Evolutionary conservation across 2,113 vertebrate species (phyloP), one percentile per base, ranked within the genome.

Genomic region (Elanus axillaris): DNA sequence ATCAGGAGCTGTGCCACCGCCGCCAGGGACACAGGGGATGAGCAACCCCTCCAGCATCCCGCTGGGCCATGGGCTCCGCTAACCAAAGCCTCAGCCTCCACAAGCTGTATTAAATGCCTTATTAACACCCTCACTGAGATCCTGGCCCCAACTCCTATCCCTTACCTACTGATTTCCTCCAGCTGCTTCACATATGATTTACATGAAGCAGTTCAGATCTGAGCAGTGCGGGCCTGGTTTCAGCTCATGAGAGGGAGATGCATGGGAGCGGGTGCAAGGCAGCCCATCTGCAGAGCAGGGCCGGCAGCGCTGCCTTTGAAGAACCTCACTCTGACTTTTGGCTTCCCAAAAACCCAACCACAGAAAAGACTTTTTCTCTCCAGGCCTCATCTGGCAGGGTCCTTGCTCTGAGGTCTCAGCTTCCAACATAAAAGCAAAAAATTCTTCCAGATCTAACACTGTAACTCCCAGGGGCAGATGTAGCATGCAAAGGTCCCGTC

Each of bases 301-400:
- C 68, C 2, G 1, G 45, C 63, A 88, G 38, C 4, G 3, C 52
- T 63, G 96, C 92, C 90, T 96, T 94, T 96, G 90, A 94, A 95
- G 43, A 95, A 6, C 79, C 56, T 86, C 83, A 36, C 52, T 87
- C 55, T 86, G 79, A 78, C 64, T 92, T 74, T 43, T 88, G 68
- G 78, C 78, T 92, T 73, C 79, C 69, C 68, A 77, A 86, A 92
- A 92, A 91, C 3, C 6, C 67, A 69, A 92, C 93, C 96, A 66
- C 94, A 92, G 72, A 42, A 94, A 90, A 77, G 42, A 88, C 52
- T 84, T 90, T 88, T 85, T 90, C 72, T 96, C 79, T 90, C 78
- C 90, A 80, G 79, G 60, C 90, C 60, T 38, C 79, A 67, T 94
- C 88, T 94, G 96, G 78, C 16, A 1, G 42, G 47, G 60, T 80